A percentile compares a stretch with the other conserved stretches of the same genome.
phyloP scores from a whole-genome alignment of 2,888 invertebrate species.

The Sicus ferrugineus region DNA sequence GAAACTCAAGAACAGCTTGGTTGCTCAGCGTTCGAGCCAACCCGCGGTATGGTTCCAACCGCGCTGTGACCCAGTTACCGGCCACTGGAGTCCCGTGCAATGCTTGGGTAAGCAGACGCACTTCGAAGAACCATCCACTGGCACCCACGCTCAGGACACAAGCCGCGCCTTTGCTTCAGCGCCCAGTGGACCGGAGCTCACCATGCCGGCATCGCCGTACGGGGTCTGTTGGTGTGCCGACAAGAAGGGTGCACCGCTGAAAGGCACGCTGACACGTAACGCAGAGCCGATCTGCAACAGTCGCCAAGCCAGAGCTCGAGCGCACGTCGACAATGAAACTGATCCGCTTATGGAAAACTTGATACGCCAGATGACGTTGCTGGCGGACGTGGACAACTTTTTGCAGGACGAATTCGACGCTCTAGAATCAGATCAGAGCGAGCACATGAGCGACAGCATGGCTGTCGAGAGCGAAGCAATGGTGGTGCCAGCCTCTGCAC shows the following conservation, averaged over 20 bases:
- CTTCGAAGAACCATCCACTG: slow-evolving; percentile 30
- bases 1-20: slow-evolving; percentile 78
- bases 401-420: slow-evolving; percentile 46
- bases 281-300: slow-evolving; percentile 81
- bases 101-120: slow-evolving; percentile 72
- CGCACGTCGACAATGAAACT: slow-evolving; percentile 59
- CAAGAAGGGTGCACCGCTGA: slow-evolving; percentile 80
- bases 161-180: slow-evolving; percentile 48
- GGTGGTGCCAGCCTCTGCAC: slow-evolving; percentile 40
- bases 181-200: slow-evolving; percentile 28
- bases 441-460: slow-evolving; percentile 36
- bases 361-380: slow-evolving; percentile 72
- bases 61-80: slow-evolving; percentile 75
- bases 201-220: slow-evolving; percentile 55
- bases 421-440: slow-evolving; percentile 28
- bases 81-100: slow-evolving; percentile 83
- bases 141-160: slow-evolving; percentile 21
- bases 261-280: slow-evolving; percentile 80
- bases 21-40: slow-evolving; percentile 71
- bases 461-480: slow-evolving; percentile 39
- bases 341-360: slow-evolving; percentile 74
- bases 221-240: slow-evolving; percentile 91
- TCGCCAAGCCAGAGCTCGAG: slow-evolving; percentile 75
- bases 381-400: slow-evolving; percentile 64
- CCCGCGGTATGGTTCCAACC: slow-evolving; percentile 73